Evolutionary conservation across 2,113 vertebrate genomes (phyloP), one percentile per base, ranked within the genome.

Genomic region (Sapayoa aenigma): DNA sequence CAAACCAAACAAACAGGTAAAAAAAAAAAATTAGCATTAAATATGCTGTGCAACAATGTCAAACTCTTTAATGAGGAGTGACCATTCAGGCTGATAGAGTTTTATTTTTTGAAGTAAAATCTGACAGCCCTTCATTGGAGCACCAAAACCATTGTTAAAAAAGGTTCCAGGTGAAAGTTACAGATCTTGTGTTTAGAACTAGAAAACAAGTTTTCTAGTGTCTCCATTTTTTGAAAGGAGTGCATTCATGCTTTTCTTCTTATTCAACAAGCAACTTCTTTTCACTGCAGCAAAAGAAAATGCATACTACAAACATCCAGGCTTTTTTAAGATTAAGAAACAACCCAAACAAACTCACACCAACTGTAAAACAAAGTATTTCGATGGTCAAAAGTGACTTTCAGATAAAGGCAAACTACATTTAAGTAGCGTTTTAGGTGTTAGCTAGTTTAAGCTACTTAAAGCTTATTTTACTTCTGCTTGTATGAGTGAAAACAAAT

Each of bases 1-100:
- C 95, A 98, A 97, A 96, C 76, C 96, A 96, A 97, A 90, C 87
- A 83, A 92, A 97, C 69, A 97, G 63, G 94, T 98, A 98, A 97
- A 97, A 97, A 94, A 97, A 94, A 79, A 75, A 30, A 77, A 80
- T 94, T 86, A 96, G 88, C 94, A 96, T 90, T 97, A 97, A 97
- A 94, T 96, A 95, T 96, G 88, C 84, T 96, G 93, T 96, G 96
- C 92, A 97, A 95, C 85, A 62, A 89, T 87, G 59, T 96, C 93
- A 91, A 87, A 94, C 77, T 85, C 88, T 89, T 89, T 95, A 73
- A 79, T 46, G 56, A 95, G 92, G 93, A 96, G 94, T 92, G 94
- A 96, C 95, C 89, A 81, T 96, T 91, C 93, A 95, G 89, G 93
- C 90, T 95, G 94, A 87, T 49, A 80, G 31, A 71, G 87, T 96